Percentiles rank a stretch among this genome's conserved stretches.
Conservation (phyloP, 2,113 vertebrate genomes). For the Crotalus helleri region DNA sequence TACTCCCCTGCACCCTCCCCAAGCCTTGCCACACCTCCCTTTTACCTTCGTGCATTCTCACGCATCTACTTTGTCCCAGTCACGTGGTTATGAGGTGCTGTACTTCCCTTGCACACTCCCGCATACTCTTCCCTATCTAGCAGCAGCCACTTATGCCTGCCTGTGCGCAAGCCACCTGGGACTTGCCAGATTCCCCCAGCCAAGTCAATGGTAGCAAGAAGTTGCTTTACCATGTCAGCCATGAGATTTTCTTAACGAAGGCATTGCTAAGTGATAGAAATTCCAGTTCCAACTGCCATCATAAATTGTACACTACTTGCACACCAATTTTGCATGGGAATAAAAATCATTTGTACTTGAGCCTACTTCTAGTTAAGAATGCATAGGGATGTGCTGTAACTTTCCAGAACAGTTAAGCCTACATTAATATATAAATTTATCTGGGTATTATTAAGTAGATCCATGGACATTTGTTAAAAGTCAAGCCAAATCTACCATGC, state of each 20-base stretch:
- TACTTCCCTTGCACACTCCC: background rate
- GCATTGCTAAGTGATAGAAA: background rate
- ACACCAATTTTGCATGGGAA: background rate
- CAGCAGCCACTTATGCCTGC: background rate
- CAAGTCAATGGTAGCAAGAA: background rate
- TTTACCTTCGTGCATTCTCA: background rate
- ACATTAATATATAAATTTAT: background rate
- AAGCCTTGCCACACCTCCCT: background rate
- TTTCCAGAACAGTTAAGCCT: background rate
- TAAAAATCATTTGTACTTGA: background rate
- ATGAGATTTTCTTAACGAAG: background rate
- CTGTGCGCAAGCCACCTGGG: background rate
- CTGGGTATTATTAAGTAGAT: background rate
- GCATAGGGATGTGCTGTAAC: background rate
- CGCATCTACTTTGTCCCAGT: background rate
- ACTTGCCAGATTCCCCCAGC: background rate
- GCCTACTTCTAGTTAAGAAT: background rate
- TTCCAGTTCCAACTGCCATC: background rate
- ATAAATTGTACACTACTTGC: background rate
- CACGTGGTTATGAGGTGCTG: background rate
- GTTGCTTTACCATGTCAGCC: background rate
- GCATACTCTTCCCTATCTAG: background rate
- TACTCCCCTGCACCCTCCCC: background rate
- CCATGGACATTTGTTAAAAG: background rate
- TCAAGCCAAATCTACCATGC: background rate